phyloP scores from a whole-genome alignment of 1,140 invertebrate genomes.

The Drosophila tani region DNA sequence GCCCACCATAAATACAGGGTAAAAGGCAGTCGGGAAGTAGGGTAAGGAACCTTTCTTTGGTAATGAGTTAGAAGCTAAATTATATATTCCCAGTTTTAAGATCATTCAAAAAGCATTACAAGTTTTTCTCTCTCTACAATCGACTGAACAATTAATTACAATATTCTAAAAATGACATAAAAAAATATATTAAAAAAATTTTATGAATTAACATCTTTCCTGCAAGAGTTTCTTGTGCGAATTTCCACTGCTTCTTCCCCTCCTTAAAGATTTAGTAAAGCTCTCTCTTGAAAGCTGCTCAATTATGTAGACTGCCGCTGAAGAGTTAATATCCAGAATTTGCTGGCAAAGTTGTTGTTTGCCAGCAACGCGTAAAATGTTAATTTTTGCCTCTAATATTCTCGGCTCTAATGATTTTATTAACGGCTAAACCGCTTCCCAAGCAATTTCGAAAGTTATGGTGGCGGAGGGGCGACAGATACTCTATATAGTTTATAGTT shows the following conservation, averaged over 20 bases:
- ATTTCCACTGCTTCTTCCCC: no score
- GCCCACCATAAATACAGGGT: constrained; percentile 5
- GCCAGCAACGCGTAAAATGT: not conserved
- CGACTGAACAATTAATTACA: not conserved
- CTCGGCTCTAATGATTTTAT: not conserved
- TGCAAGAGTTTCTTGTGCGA: no score
- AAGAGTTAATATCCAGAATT: not conserved
- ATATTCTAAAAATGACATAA: not conserved
- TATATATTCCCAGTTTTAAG: no score
- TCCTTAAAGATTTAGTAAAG: not conserved
- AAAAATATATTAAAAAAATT: not conserved
- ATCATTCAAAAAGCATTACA: no score
- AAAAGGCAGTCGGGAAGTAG: not conserved
- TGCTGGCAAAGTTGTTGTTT: not conserved
- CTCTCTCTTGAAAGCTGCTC: not conserved
- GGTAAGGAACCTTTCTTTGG: no score
- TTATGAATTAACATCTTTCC: no score
- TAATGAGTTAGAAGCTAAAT: no score
- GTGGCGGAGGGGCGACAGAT: not conserved
- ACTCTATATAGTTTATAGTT: not conserved
- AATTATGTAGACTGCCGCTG: not conserved
- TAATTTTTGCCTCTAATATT: not conserved
- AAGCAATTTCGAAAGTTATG: not conserved
- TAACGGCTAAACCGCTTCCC: not conserved
- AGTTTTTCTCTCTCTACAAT: no score